Base-by-base conservation (phyloP, 2,797 vertebrate species). In the Epinephelus awoara region DNA sequence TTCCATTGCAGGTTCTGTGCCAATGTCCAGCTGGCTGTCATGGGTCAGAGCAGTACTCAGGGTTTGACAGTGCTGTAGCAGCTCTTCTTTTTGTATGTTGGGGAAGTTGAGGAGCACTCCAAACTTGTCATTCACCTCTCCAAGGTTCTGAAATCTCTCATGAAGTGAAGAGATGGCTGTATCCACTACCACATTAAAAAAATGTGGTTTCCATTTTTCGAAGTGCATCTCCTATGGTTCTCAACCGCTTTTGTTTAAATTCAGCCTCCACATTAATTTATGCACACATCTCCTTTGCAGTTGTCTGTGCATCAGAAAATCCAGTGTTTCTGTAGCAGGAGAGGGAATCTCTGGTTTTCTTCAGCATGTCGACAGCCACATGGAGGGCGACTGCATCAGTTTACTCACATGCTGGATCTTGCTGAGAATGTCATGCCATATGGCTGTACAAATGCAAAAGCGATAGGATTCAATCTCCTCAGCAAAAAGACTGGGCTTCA, bases 161-260 rank as follows among this genome's bases (percentile, higher is more conserved):
- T 38, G 15, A 19, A 62, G 18, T n/a, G n/a, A 79, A 19, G 50
- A n/a, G 14, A 44, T 6, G 23, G 57, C 21, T 2, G 4, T n/a
- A 68, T 57, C 46, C 3, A 65, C 54, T 0, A 52, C 12, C 3
- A 64, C n/a, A 63, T 50, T n/a, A n/a, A 49, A 29, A 29, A 67
- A 57, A 63, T 7, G 49, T 25, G 2, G 18, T 49, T 57, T 68
- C 44, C 42, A 55, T 54, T 72, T 72, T 62, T 19, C 1, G 0
- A 1, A 56, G 42, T 29, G 68, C 72, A 62, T 80, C 76, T 17
- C 6, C 9, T 2, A 68, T n/a, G 1, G 62, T 71, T 76, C 40
- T 50, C 12, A 67, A 38, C 2, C 54, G n/a, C 25, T 71, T 65
- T 21, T 79, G 34, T n/a, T 72, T 72, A 3, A 65, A 15, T 10